Evolutionary conservation across 2,888 invertebrate genomes (phyloP).

Genomic region (Anoncus sp.): DNA sequence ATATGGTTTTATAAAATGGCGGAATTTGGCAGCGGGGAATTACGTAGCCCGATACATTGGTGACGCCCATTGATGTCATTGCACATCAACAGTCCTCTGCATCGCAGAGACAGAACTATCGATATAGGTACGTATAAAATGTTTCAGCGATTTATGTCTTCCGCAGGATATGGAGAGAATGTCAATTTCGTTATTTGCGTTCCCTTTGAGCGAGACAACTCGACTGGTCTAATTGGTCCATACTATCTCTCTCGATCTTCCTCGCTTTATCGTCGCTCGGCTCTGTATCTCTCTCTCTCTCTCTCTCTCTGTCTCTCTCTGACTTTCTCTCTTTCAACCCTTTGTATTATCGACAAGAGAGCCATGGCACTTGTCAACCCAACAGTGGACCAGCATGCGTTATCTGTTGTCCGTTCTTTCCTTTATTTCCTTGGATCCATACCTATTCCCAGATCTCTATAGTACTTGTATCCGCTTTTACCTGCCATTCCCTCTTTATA

Average conservation of each 20-base stretch:
- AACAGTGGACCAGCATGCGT: conserved; percentile 39
- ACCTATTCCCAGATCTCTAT: conserved; percentile 23
- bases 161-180: conserved; percentile 33
- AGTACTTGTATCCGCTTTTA: conserved; percentile 10
- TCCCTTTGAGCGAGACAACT: conserved; percentile 52
- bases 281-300: conserved; percentile 4
- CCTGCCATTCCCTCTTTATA: conserved; percentile 5
- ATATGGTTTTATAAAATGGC: background rate
- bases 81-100: background rate
- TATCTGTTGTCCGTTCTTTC: conserved; percentile 50
- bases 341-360: conserved; percentile 48
- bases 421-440: conserved; percentile 40
- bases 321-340: conserved; percentile 40
- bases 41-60: background rate
- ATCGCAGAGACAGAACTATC: conserved; percentile 3
- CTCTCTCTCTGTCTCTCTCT: conserved; percentile 17
- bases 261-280: background rate
- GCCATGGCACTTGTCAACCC: conserved; percentile 45
- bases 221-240: conserved; percentile 53
- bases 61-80: background rate
- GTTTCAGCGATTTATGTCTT: conserved; percentile 43
- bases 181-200: conserved; percentile 50
- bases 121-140: conserved; percentile 27
- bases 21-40: background rate
- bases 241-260: conserved; percentile 26